Evolutionary conservation across 2,113 vertebrate species (phyloP).

Genomic region (Ceuthmochares aereus): DNA sequence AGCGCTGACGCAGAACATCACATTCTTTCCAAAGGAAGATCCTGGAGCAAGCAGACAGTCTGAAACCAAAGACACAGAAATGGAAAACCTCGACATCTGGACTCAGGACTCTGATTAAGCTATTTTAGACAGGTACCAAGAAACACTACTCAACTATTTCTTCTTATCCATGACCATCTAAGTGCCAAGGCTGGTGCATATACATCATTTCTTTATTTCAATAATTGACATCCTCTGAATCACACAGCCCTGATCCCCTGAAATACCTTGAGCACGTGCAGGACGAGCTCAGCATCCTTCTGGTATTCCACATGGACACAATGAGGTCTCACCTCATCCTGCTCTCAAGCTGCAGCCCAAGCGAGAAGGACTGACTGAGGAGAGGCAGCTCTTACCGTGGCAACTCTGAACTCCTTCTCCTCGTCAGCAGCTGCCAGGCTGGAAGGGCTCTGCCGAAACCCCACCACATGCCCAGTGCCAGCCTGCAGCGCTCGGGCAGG

Average conservation of each 20-base stretch:
- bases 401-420: neutral
- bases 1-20: neutral
- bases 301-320: neutral
- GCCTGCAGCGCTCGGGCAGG: rapidly evolving
- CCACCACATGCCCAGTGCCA: rapidly evolving
- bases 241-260: neutral
- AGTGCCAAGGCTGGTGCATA: neutral
- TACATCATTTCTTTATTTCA: rapidly evolving
- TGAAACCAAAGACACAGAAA: neutral
- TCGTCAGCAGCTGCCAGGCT: too few relatives aligned
- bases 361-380: rapidly evolving
- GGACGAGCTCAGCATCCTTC: neutral
- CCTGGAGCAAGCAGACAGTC: neutral
- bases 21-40: constrained; percentile 63
- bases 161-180: rapidly evolving
- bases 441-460: neutral
- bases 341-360: neutral
- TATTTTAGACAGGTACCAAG: neutral
- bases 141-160: rapidly evolving
- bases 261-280: neutral
- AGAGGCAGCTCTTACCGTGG: neutral
- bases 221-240: neutral
- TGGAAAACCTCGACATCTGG: neutral
- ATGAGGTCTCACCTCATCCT: neutral
- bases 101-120: neutral